Conservation (phyloP, 2,113 vertebrate genomes). For the Dasypus novemcinctus region DNA sequence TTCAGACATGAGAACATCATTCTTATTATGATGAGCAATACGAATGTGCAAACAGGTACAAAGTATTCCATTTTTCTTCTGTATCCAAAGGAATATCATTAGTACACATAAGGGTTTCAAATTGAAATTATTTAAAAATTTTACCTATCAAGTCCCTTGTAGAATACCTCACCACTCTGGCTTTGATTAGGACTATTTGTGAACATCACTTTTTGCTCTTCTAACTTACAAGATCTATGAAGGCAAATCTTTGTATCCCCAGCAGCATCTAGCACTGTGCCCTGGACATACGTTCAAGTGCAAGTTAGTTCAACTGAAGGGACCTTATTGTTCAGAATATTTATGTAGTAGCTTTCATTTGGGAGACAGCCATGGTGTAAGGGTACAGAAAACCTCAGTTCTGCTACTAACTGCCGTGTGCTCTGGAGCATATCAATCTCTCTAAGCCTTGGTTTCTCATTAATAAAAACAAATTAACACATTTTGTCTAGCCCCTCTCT, state of each 20-base stretch:
- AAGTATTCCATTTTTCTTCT: slow-evolving; percentile 25
- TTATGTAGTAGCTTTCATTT: neutral
- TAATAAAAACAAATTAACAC: neutral
- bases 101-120: slow-evolving; percentile 7
- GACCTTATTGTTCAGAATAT: neutral
- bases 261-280: neutral
- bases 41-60: neutral
- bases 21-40: slow-evolving; percentile 26
- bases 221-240: slow-evolving; percentile 1
- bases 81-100: neutral
- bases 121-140: slow-evolving; percentile 51
- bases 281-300: neutral
- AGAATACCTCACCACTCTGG: slow-evolving; percentile 5
- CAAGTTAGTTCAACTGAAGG: slow-evolving; percentile 10
- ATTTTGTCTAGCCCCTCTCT: neutral
- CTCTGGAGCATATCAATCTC: neutral
- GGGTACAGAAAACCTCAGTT: neutral
- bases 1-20: slow-evolving; percentile 40
- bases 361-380: slow-evolving; percentile 12
- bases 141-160: slow-evolving; percentile 23
- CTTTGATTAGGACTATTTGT: neutral
- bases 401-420: neutral
- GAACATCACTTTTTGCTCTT: neutral
- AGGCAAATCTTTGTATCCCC: neutral
- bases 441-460: neutral